Base-by-base conservation (phyloP, 2,113 vertebrate genomes). In the Scomber colias region DNA sequence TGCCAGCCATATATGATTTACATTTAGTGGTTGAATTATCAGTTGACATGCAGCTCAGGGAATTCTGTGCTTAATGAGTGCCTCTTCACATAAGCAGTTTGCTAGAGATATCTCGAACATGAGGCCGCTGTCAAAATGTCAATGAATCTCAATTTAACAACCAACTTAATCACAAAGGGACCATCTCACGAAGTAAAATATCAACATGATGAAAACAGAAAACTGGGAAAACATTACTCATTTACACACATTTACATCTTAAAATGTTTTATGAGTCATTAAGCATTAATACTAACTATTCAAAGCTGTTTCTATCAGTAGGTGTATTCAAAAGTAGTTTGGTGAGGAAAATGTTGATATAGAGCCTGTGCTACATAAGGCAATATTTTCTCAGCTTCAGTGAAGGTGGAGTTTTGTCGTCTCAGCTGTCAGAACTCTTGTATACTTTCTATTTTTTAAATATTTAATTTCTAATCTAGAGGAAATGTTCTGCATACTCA, bases 121-220 rank as follows among this genome's bases (percentile, higher is more conserved):
- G 75, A 87, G 87, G 73, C 74, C 9, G 50, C 87, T 89, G 89
- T 92, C 88, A 90, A 93, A 91, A 88, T 89, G 87, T 92, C 88
- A 92, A 75, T 78, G 82, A 89, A 89, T 90, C 82, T 90, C 76
- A 90, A 82, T 90, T 89, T 87, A 83, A 77, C 79, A 27, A 79
- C 71, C 69, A 75, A 84, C 69, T 76, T 79, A 76, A 87, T 88
- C 87, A 89, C 81, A 85, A 2, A 11, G 88, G 81, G 77, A 68
- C 75, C 63, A 44, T 83, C 65, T 72, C 27, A 15, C 24, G 17
- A 54, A 54, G 67, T 27, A 16, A 69, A 68, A 73, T 56, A 71
- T 19, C 65, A 46, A 61, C 30, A 66, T 12, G 21, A 54, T 40
- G 14, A 64, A 53, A 78, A 71, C 5, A 19, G 21, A 17, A 71